Conservation (phyloP, 1,140 invertebrate species). For the Drosophila virilis region DNA sequence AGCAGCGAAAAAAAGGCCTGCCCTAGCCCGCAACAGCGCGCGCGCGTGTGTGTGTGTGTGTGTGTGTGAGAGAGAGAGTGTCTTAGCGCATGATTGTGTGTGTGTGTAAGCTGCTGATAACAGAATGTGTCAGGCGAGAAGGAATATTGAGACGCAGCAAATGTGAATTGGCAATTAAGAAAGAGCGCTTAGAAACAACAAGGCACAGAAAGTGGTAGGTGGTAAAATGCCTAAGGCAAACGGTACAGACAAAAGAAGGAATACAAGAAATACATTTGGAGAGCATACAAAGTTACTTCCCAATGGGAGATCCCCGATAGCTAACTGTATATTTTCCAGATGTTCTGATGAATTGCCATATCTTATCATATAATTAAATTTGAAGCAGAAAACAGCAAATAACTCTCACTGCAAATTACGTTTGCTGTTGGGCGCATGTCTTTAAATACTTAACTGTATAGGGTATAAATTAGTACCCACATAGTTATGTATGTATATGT, state of each 20-base stretch:
- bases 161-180: conserved; percentile 9
- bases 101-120: conserved; percentile 50
- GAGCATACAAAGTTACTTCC: background rate
- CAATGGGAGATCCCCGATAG: background rate
- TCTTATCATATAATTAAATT: conserved; percentile 39
- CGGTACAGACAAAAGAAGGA: background rate
- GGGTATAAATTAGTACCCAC: background rate
- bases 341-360: conserved; percentile 21
- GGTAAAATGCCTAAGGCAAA: background rate
- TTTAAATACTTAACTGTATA: background rate
- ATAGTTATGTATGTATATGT: background rate
- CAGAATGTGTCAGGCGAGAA: conserved; percentile 16
- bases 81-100: background rate
- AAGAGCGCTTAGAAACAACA: conserved; percentile 52
- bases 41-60: background rate
- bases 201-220: conserved; percentile 4
- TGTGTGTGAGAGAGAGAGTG: background rate
- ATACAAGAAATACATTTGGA: background rate
- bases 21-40: conserved; percentile 1
- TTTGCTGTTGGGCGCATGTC: conserved; percentile 14
- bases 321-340: conserved; percentile 7
- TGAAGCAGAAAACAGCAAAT: conserved; percentile 4
- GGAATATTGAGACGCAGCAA: conserved; percentile 8
- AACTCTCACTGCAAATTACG: too few relatives aligned
- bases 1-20: conserved; percentile 59